phyloP scores from a whole-genome alignment of 2,888 invertebrate genomes.

The Leptinotarsa haldemani region DNA sequence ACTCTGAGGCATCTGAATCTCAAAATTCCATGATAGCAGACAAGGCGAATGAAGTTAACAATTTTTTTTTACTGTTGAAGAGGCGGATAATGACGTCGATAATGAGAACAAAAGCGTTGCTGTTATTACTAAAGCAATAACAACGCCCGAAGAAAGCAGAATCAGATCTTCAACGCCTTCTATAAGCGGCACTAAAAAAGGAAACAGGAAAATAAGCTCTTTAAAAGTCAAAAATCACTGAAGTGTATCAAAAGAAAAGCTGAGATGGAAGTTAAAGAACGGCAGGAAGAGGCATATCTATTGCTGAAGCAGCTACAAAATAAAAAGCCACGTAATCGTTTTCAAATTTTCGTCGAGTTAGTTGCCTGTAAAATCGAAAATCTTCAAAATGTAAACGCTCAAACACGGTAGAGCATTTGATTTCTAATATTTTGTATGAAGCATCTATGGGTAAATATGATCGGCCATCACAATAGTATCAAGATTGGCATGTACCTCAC shows the following conservation, averaged over 20 bases:
- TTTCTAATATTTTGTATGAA: neutral
- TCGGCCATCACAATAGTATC: too few species aligned
- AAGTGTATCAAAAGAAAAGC: too few species aligned
- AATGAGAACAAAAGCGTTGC: neutral
- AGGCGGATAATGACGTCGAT: too few species aligned
- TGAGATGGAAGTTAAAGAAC: too few species aligned
- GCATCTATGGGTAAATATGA: too few species aligned
- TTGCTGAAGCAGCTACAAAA: neutral
- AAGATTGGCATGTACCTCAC: too few species aligned
- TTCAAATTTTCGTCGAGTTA: neutral
- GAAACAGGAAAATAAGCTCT: too few species aligned
- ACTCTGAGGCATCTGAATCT: too few species aligned
- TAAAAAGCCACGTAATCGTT: neutral
- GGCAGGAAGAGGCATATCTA: neutral
- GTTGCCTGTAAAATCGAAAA: neutral
- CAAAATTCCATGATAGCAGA: too few species aligned
- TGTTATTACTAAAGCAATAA: neutral
- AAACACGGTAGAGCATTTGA: neutral
- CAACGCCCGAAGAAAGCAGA: neutral
- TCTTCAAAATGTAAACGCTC: neutral
- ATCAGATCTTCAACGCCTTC: neutral
- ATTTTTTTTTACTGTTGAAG: too few species aligned
- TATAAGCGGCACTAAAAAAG: neutral
- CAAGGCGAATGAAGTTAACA: too few species aligned
- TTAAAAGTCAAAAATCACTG: too few species aligned